Evolutionary conservation across 2,797 vertebrate genomes (phyloP).

Genomic region (Crenuchus spilurus): DNA sequence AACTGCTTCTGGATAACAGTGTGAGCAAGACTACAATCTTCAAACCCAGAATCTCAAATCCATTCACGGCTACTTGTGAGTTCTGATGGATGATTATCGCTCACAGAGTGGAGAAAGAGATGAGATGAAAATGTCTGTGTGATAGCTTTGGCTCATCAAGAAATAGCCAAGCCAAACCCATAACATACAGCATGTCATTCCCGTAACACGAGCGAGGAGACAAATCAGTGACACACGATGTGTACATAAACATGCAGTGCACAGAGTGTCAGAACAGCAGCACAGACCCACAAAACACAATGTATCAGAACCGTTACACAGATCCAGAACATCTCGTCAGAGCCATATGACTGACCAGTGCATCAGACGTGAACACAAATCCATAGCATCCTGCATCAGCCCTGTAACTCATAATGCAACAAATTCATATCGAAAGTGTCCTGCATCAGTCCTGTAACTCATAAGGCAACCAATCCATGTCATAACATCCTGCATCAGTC

Average conservation of each 20-base stretch:
- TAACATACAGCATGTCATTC: not conserved
- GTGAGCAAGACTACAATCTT: conserved; percentile 18
- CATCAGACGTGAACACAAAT: too few relatives aligned
- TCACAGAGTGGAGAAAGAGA: not conserved
- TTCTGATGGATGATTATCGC: not conserved
- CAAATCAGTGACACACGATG: too few relatives aligned
- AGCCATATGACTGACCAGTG: not conserved
- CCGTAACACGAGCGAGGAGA: too few relatives aligned
- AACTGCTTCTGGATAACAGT: conserved; percentile 1
- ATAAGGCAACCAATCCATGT: too few relatives aligned
- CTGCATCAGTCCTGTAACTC: too few relatives aligned
- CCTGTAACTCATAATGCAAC: too few relatives aligned
- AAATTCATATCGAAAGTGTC: too few relatives aligned
- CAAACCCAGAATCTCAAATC: conserved; percentile 25
- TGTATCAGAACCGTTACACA: not conserved
- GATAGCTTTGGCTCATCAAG: not conserved
- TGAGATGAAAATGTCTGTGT: not conserved
- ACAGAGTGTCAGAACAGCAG: too few relatives aligned
- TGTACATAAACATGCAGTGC: too few relatives aligned
- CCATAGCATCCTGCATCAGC: too few relatives aligned
- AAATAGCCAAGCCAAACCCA: not conserved
- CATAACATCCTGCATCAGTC: too few relatives aligned
- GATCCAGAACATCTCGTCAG: not conserved
- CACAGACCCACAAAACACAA: not conserved
- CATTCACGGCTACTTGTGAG: not conserved